These are phyloP conservation scores for Drosophila histrio DNA, from an alignment of 2,888 invertebrate genomes.

Conservation along the genomic window DNA sequence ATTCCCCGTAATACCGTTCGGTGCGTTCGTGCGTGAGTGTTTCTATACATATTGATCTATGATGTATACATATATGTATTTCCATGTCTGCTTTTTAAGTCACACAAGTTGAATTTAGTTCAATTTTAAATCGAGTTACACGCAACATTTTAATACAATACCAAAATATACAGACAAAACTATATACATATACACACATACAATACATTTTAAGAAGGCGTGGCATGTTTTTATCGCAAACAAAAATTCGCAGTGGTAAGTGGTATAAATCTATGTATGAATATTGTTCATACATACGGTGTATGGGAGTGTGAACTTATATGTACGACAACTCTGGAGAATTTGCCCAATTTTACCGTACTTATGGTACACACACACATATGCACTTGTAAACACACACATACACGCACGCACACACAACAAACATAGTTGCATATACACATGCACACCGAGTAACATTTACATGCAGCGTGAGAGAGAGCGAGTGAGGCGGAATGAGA, in stretches of 20 bases:
- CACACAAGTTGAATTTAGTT: constrained; percentile 49
- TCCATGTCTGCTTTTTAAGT: constrained; percentile 41
- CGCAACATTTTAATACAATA: constrained; percentile 43
- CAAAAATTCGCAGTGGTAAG: constrained; percentile 64
- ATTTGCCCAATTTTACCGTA: constrained; percentile 27
- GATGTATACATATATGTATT: constrained; percentile 1
- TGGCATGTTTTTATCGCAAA: constrained; percentile 37
- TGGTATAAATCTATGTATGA: constrained; percentile 1
- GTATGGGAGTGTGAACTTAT: not conserved
- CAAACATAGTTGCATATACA: not conserved
- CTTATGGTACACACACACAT: constrained; percentile 1
- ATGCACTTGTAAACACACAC: not conserved
- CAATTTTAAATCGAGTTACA: constrained; percentile 52
- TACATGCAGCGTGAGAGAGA: not conserved
- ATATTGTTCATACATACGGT: not conserved
- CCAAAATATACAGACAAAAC: constrained; percentile 32
- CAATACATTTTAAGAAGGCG: constrained; percentile 44
- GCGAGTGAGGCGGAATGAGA: not conserved
- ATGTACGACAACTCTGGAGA: constrained; percentile 18
- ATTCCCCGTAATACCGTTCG: constrained; percentile 24
- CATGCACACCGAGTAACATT: not conserved
- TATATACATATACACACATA: constrained; percentile 37
- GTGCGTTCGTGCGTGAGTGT: not conserved
- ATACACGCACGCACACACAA: not conserved
- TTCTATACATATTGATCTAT: not conserved